Evolutionary conservation across 1,140 invertebrate species (phyloP).

Genomic region (Leucophenga varia): DNA sequence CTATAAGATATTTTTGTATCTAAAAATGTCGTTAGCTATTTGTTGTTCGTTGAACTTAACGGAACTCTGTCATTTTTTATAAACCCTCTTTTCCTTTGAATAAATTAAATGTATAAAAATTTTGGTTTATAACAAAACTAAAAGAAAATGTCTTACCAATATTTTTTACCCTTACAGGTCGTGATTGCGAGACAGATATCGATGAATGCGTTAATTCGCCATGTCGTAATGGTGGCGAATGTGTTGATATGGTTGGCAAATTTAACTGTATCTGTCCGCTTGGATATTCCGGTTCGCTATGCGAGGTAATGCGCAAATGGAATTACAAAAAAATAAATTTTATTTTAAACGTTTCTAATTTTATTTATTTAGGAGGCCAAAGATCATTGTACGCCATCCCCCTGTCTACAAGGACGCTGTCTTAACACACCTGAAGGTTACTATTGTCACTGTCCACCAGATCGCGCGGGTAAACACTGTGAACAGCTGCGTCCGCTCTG

Average conservation of each 20-base stretch:
- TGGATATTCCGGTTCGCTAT: slow-evolving; percentile 79
- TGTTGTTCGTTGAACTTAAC: slow-evolving; percentile 1
- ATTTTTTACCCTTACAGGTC: slow-evolving; percentile 29
- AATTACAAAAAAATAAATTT: no score
- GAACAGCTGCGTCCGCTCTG: slow-evolving; percentile 67
- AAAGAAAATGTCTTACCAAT: no score
- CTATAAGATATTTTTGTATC: no score
- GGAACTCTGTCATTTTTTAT: no score
- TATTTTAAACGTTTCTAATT: background rate
- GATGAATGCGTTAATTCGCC: slow-evolving; percentile 69
- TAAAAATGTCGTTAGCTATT: no score
- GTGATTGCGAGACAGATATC: slow-evolving; percentile 74
- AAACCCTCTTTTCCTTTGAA: background rate
- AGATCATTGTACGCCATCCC: slow-evolving; percentile 79
- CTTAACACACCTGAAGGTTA: slow-evolving; percentile 84
- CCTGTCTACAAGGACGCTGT: slow-evolving; percentile 79
- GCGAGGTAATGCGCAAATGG: no score
- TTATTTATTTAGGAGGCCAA: slow-evolving; percentile 68
- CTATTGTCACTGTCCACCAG: slow-evolving; percentile 84
- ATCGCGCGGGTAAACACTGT: slow-evolving; percentile 89
- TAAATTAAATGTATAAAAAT: background rate
- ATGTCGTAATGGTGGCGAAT: slow-evolving; percentile 80
- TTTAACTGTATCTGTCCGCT: slow-evolving; percentile 75
- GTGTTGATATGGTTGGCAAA: slow-evolving; percentile 69
- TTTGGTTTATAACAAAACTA: no score